phyloP scores from a whole-genome alignment of 2,113 vertebrate genomes.

The Probosciger aterrimus region DNA sequence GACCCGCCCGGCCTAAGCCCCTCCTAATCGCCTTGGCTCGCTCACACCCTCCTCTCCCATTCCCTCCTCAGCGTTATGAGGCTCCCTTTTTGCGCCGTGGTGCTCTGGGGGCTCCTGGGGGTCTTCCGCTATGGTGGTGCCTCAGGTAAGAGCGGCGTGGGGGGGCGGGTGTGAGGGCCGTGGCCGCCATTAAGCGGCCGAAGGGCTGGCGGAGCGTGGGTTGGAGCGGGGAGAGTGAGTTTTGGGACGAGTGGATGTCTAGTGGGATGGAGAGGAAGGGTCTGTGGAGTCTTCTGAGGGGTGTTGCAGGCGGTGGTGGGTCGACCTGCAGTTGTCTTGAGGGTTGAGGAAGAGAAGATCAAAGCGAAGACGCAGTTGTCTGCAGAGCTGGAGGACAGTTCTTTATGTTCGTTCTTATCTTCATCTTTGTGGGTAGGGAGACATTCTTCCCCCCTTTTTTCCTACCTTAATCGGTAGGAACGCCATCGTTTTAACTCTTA shows the following conservation, averaged over 20 bases:
- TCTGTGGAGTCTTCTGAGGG: not conserved
- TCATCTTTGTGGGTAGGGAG: not conserved
- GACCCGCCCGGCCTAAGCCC: not conserved
- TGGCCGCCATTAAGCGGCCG: not conserved
- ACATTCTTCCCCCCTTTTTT: rapidly evolving
- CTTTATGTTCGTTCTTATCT: not conserved
- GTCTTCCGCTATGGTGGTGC: not conserved
- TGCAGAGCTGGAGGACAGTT: not conserved
- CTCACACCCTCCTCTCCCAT: rapidly evolving
- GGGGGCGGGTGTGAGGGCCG: too few species aligned
- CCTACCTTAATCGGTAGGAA: too few species aligned
- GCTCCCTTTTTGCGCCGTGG: rapidly evolving
- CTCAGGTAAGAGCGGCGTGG: not conserved
- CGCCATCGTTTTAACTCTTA: not conserved
- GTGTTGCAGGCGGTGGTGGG: not conserved
- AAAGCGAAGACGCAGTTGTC: not conserved
- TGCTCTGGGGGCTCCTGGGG: not conserved
- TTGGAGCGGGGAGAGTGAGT: not conserved
- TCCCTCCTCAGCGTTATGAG: not conserved
- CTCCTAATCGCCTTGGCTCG: not conserved
- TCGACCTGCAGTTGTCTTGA: not conserved
- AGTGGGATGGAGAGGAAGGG: too few species aligned
- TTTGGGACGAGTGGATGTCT: rapidly evolving
- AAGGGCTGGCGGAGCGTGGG: not conserved
- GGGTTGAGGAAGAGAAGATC: not conserved